Conservation (phyloP, 2,113 vertebrate genomes). For the Taxidea taxus region DNA sequence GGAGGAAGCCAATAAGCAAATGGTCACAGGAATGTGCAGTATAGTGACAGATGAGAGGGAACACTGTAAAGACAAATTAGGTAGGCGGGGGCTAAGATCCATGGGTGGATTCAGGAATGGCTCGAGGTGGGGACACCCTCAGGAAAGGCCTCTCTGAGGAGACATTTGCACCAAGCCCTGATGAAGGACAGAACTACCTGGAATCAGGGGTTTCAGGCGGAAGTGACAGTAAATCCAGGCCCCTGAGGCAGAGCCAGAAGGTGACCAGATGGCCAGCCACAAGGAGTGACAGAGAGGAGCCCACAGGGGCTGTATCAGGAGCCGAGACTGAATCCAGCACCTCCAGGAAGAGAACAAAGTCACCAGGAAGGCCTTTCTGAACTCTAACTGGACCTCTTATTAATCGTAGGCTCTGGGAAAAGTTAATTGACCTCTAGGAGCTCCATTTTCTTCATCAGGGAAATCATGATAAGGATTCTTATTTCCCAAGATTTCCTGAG, state of each 20-base stretch:
- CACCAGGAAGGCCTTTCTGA: background rate
- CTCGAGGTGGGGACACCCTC: rapidly evolving
- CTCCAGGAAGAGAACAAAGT: background rate
- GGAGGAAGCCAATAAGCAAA: background rate
- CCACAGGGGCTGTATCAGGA: rapidly evolving
- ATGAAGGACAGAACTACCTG: background rate
- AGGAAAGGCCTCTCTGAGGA: no score
- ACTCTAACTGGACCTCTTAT: rapidly evolving
- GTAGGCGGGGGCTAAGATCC: rapidly evolving
- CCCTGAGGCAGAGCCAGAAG: no score
- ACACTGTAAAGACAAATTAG: background rate
- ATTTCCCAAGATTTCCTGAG: rapidly evolving
- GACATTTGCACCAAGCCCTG: rapidly evolving
- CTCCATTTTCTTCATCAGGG: background rate
- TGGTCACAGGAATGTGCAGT: no score
- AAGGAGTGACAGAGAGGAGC: rapidly evolving
- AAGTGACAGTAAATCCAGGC: background rate
- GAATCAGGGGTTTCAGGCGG: background rate
- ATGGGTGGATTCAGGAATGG: rapidly evolving
- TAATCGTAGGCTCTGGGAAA: background rate
- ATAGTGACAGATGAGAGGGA: rapidly evolving
- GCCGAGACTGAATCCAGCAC: background rate
- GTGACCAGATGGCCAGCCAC: background rate
- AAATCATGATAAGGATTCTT: rapidly evolving
- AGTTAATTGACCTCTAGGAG: background rate